Conservation (phyloP, 2,797 vertebrate species). For the Poecilia velifera region DNA sequence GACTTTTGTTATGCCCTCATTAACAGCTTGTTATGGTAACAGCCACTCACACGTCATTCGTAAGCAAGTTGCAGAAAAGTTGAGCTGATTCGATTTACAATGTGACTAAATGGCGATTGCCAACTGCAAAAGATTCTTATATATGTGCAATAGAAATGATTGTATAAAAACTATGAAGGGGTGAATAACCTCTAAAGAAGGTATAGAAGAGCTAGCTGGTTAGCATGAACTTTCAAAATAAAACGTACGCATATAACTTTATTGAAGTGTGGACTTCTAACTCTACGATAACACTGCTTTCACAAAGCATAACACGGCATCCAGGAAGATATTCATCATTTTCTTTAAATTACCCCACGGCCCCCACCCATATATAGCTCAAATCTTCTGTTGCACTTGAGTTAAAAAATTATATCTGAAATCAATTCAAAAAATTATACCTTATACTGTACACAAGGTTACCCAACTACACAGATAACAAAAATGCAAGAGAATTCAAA, state of each 20-base stretch:
- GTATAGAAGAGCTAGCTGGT: background rate
- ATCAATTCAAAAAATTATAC: conserved; percentile 85
- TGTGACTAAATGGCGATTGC: background rate
- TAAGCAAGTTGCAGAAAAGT: background rate
- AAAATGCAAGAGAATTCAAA: conserved; percentile 76
- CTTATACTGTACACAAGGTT: conserved; percentile 86
- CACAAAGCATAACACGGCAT: conserved; percentile 80
- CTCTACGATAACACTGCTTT: conserved; percentile 81
- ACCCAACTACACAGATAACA: conserved; percentile 87
- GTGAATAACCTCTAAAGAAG: background rate
- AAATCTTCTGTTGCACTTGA: conserved; percentile 81
- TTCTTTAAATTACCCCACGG: conserved; percentile 70
- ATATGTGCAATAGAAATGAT: background rate
- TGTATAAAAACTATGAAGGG: no score
- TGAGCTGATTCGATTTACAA: background rate
- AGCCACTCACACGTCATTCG: background rate
- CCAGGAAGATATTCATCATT: conserved; percentile 76
- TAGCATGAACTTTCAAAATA: conserved; percentile 13
- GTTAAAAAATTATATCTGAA: conserved; percentile 88
- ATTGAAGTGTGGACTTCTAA: conserved; percentile 53
- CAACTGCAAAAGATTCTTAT: background rate
- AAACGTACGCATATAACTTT: conserved; percentile 4
- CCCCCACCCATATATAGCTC: conserved; percentile 78
- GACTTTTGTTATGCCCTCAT: background rate
- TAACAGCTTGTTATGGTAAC: background rate